Base-by-base conservation (phyloP, 2,113 vertebrate species). In the Pristiophorus japonicus region DNA sequence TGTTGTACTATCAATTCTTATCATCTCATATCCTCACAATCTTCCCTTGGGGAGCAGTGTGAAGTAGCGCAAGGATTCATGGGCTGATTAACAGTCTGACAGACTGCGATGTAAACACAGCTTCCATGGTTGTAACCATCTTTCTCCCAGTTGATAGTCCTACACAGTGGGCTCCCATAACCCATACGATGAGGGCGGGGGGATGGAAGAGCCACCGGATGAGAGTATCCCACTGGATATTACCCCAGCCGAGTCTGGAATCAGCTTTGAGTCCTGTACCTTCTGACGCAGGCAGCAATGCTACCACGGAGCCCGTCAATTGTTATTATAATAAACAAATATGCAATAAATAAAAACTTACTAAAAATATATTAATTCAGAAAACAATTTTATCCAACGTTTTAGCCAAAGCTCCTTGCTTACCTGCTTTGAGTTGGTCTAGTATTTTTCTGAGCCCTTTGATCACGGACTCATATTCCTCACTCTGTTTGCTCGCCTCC, bases 371-470 rank as follows among this genome's bases (percentile, higher is more conserved):
- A 85, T 45, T 85, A 47, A 85, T 85, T 85, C 81, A 47, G 81
- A 45, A 85, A 85, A 1, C 22, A 47, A 34, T 11, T n/a, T n/a
- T n/a, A n/a, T n/a, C n/a, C n/a, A n/a, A 88, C 30, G 1, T 73
- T 73, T 11, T 34, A 73, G 27, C 70, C 11, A 22, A 81, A n/a
- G 47, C 34, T 30, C 6, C 34, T 84, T 20, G 59, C 45, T 70
- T 96, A 97, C 97, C 98, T 96, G 96, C 96, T 96, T 97, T 98
- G 45, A 98, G 96, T 95, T 97, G 96, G 6, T 98, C 97, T 96
- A 98, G 96, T 92, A 97, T 96, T 96, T 97, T 97, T 96, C 95
- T 96, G 8, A 96, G 95, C 65, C 59, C 95, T 66, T 78, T 96
- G 70, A 96, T 96, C 95, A 96, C 96, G 30, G 92, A 93, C 91